Conservation (phyloP, 2,797 vertebrate species). For the Melanotaenia nigrans region DNA sequence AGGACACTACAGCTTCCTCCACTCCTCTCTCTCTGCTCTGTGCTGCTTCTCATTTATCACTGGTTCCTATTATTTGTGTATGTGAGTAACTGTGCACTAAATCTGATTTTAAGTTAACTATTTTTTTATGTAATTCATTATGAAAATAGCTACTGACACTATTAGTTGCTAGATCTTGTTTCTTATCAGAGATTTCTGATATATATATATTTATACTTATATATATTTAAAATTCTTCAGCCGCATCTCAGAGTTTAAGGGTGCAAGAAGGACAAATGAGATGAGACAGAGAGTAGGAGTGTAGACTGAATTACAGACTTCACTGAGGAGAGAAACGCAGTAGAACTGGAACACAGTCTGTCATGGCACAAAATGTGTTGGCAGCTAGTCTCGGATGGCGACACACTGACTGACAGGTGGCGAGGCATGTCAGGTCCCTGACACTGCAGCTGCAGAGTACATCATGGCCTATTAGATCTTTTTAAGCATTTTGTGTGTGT, state of each 20-base stretch:
- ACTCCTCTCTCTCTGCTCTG: constrained; percentile 25
- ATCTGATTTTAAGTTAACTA: constrained; percentile 19
- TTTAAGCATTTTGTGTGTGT: constrained; percentile 1
- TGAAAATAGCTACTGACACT: constrained; percentile 1
- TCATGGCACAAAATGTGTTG: constrained; percentile 33
- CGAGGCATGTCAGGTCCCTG: constrained; percentile 22
- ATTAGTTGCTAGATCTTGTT: background rate
- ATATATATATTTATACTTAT: background rate
- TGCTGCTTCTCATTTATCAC: constrained; percentile 56
- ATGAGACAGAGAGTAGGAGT: background rate
- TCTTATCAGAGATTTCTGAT: background rate
- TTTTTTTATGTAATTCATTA: background rate
- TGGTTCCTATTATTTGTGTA: constrained; percentile 19
- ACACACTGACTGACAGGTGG: constrained; percentile 44
- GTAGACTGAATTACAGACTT: background rate
- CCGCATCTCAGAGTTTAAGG: background rate
- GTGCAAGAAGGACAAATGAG: background rate
- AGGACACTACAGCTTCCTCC: constrained; percentile 51
- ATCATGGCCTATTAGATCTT: constrained; percentile 16
- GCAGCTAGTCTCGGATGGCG: constrained; percentile 34
- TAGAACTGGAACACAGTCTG: constrained; percentile 15
- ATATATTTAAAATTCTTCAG: background rate
- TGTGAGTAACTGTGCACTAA: constrained; percentile 11
- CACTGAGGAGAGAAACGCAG: constrained; percentile 4
- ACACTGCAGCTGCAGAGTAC: constrained; percentile 16